Percentiles rank a stretch among this genome's conserved stretches.
phyloP scores from a whole-genome alignment of 2,113 vertebrate genomes.

The Podiceps cristatus region DNA sequence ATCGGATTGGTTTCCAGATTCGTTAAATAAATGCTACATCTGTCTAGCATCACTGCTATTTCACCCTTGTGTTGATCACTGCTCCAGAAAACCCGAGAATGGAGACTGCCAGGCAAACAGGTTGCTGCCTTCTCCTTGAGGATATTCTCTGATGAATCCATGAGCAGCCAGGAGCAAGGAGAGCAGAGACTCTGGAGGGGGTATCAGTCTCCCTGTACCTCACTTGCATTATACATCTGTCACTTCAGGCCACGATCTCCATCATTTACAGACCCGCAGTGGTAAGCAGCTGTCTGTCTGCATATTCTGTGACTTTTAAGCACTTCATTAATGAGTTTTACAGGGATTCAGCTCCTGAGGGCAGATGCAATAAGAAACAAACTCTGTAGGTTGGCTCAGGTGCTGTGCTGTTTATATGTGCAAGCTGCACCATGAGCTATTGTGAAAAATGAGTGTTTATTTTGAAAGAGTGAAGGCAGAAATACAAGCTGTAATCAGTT shows the following conservation, averaged over 20 bases:
- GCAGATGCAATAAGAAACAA: neutral
- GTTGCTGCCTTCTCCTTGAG: neutral
- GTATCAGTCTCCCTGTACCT: neutral
- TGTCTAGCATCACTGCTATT: neutral
- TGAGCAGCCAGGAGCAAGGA: slow-evolving; percentile 7
- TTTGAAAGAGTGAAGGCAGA: neutral
- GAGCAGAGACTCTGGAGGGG: neutral
- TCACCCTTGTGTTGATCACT: neutral
- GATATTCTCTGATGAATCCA: neutral
- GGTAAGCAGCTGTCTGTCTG: slow-evolving; percentile 52
- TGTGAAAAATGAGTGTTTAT: neutral
- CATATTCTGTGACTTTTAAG: slow-evolving; percentile 28
- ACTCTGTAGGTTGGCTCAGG: neutral
- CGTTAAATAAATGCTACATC: neutral
- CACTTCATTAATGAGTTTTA: slow-evolving; percentile 40
- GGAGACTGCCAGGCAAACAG: neutral
- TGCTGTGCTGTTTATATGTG: neutral
- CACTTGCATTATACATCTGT: slow-evolving; percentile 17
- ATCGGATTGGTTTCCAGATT: neutral
- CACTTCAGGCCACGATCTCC: neutral
- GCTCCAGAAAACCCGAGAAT: neutral
- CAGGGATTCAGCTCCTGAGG: neutral
- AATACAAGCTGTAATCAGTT: neutral
- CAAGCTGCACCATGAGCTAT: neutral
- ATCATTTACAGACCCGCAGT: slow-evolving; percentile 27